phyloP scores from a whole-genome alignment of 2,888 invertebrate species.

The Cataglyphis cursor region DNA sequence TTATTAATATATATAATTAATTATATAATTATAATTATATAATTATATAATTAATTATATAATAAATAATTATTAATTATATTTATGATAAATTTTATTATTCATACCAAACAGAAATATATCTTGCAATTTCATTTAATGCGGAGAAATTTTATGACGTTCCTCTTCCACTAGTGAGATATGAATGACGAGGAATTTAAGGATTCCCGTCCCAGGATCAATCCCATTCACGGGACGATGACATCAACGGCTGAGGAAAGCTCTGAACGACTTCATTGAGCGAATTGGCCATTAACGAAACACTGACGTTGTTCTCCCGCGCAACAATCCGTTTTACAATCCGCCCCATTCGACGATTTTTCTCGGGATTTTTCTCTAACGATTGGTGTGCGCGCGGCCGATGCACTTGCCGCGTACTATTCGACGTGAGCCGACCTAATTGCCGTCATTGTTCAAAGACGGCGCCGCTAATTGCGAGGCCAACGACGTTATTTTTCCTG shows the following conservation, averaged over 20 bases:
- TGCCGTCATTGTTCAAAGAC: constrained; percentile 68
- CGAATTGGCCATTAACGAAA: constrained; percentile 43
- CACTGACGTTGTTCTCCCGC: constrained; percentile 21
- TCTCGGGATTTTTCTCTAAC: constrained; percentile 18
- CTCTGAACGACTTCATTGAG: constrained; percentile 25
- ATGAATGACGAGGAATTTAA: not conserved
- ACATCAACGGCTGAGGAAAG: constrained; percentile 5
- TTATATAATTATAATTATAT: not conserved
- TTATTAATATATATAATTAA: too few relatives aligned
- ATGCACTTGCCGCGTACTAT: constrained; percentile 37
- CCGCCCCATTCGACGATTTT: constrained; percentile 27
- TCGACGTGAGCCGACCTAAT: constrained; percentile 61
- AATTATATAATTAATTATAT: not conserved
- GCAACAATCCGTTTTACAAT: constrained; percentile 24
- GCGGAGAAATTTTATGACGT: not conserved
- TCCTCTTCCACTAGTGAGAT: constrained; percentile 11
- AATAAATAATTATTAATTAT: not conserved
- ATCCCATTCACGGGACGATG: not conserved
- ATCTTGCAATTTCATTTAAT: not conserved
- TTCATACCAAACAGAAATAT: not conserved
- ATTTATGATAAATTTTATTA: not conserved
- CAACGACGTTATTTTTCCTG: constrained; percentile 68
- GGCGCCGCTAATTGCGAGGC: constrained; percentile 63
- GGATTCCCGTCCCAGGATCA: constrained; percentile 8
- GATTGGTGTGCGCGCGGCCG: constrained; percentile 16